Evolutionary conservation across 2,888 invertebrate genomes (phyloP).

Genomic region (Melanchra persicariae): DNA sequence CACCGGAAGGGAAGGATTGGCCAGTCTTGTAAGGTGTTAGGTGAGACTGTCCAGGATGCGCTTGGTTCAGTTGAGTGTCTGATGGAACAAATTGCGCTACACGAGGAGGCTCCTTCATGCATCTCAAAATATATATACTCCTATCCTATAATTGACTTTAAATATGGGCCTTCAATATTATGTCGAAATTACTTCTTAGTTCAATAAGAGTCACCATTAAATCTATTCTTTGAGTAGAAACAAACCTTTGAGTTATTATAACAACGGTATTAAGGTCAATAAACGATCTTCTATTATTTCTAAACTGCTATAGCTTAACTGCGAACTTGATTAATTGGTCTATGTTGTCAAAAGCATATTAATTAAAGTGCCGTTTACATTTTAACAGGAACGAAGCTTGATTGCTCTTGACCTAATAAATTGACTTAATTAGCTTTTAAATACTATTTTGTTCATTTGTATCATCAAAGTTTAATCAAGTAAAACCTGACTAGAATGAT

Average conservation of each 20-base stretch:
- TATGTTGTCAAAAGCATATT: slow-evolving; percentile 23
- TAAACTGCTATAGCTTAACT: neutral
- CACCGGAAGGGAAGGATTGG: too few relatives aligned
- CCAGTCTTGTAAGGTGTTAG: too few relatives aligned
- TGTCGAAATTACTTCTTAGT: too few relatives aligned
- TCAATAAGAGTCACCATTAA: neutral
- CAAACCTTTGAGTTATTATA: neutral
- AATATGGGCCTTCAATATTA: too few relatives aligned
- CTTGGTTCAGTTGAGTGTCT: too few relatives aligned
- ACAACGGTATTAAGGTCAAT: neutral
- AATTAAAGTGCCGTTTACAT: slow-evolving; percentile 31
- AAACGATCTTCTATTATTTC: neutral
- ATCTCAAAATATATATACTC: too few relatives aligned
- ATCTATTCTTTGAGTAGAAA: neutral
- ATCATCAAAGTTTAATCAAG: neutral
- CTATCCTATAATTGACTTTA: too few relatives aligned
- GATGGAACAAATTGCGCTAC: too few relatives aligned
- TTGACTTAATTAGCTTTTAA: slow-evolving; percentile 11
- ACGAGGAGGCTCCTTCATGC: too few relatives aligned
- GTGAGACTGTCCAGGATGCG: too few relatives aligned
- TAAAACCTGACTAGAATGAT: too few relatives aligned
- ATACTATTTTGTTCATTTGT: neutral
- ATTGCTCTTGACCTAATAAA: slow-evolving; percentile 9
- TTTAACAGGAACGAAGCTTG: slow-evolving; percentile 10
- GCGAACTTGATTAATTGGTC: slow-evolving; percentile 23